Evolutionary conservation across 2,797 vertebrate genomes (phyloP), one percentile per base, ranked within the genome.

Genomic region (Sebastes dallii): DNA sequence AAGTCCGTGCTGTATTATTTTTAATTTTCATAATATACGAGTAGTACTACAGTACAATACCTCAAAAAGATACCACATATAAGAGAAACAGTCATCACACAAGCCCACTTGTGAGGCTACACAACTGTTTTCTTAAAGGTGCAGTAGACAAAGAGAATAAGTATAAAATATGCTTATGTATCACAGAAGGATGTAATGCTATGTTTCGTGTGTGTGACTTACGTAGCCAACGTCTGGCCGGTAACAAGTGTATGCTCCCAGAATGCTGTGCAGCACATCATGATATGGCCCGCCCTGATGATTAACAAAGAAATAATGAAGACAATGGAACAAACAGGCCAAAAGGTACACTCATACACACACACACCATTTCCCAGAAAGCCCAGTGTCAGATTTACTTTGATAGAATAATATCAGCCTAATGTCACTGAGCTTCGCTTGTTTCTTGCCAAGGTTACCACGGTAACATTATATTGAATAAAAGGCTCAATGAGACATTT

Each of bases 181-280:
- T 0, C 20, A 61, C 39, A 74, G 42, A 34, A 73, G 42, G 27
- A 69, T 61, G 39, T 39, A 13, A n/a, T 39, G 32, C 22, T 39
- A 16, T 59, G 60, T 70, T 34, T 6, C 9, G 32, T 74, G n/a
- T 42, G 67, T 54, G 60, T 1, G 55, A 97, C 98, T 97, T 96
- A 99, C 98, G 24, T 99, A 99, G 90, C 98, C 98, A 56, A 99
- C 97, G 34, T 99, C 98, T 34, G 98, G 98, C 88, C 98, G 95
- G 95, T 99, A 99, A 92, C 98, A 99, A 14, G 98, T 99, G 89
- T 99, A 99, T 2, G 98, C 98, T 95, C 98, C 98, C 91, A 99
- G 95, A 93, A 99, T 95, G 95, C 97, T 98, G 96, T 99, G 98
- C 95, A 99, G 88, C 4, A 95, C 96, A 75, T 99, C 97, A 46